Base-by-base conservation (phyloP, 2,888 invertebrate species). In the Phaonia tiefii region DNA sequence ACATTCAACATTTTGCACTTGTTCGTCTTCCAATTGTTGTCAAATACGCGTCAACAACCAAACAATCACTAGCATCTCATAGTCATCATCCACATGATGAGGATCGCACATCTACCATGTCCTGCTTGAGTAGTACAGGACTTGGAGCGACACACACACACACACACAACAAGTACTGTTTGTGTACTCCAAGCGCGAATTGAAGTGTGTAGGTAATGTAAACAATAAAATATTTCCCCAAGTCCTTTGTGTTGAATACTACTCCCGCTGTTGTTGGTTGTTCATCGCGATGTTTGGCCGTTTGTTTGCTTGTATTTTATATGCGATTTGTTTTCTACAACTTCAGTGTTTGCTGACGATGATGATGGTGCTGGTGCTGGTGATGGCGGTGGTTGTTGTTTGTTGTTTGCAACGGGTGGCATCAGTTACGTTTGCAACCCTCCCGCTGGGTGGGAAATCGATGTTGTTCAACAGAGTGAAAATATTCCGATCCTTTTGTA, bases 201-300 rank as follows among this genome's bases (percentile, higher is more conserved):
- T 65, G 54, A 65, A 63, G 44, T 63, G 26, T 70, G 70, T 78
- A 56, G 49, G 11, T 15, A 56, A 42, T 17, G 56, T 65, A 75
- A 79, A 75, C 74, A 79, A 69, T 75, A 65, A 31, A 70, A 79
- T 31, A 58, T 74, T 79, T 79, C 60, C 74, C 63, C 73, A 78
- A 73, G 73, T 58, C n/a, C 10, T 31, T 25, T 8, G n/a, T 60
- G 31, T 20, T 56, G 26, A n/a, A 15, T 46, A 17, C 17, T 46
- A 46, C 5, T 31, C 31, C 31, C 8, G 51, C 51, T 20, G n/a
- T n/a, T n/a, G n/a, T 10, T 49, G 7, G 22, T 22, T 51, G 20
- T 51, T 49, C 17, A 15, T 20, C 31, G 31, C 31, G 31, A 31
- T 31, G 31, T 31, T 58, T 58, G 31, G 15, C 15, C 39, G 15